phyloP scores from a whole-genome alignment of 1,140 invertebrate species.

The Arion vulgaris region DNA sequence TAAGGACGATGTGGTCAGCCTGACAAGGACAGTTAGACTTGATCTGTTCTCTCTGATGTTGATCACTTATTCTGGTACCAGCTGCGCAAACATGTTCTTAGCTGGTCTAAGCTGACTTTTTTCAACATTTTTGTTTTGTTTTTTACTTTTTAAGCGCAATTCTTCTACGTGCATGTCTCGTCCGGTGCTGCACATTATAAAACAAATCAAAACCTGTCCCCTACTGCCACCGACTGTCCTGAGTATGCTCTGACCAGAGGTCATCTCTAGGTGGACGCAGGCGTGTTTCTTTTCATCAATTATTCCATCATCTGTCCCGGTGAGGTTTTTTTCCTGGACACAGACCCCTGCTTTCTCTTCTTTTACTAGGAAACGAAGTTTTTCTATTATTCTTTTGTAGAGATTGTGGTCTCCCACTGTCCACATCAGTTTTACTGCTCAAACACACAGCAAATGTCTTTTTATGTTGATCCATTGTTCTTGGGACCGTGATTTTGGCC shows the following conservation, averaged over 20 bases:
- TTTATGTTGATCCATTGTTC: neutral
- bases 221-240: neutral
- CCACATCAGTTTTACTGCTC: constrained; percentile 17
- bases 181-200: neutral
- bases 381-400: neutral
- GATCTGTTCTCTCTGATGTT: too few species aligned
- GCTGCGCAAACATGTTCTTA: neutral
- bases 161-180: neutral
- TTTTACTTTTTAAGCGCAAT: neutral
- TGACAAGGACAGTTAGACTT: neutral
- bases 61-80: neutral
- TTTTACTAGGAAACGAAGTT: neutral
- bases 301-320: neutral
- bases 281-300: neutral
- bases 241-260: constrained; percentile 1
- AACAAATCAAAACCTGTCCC: neutral
- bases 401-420: neutral
- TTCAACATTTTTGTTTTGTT: too few species aligned
- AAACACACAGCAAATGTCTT: neutral
- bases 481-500: neutral
- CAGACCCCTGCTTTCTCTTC: neutral
- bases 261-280: constrained; percentile 24
- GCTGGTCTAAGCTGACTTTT: too few species aligned
- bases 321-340: neutral
- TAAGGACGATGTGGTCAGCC: neutral